Percentiles rank a stretch among this genome's conserved stretches.
These are phyloP conservation scores for Heliconius cydno DNA, from an alignment of 2,888 invertebrate genomes.

Conservation along the genomic window DNA sequence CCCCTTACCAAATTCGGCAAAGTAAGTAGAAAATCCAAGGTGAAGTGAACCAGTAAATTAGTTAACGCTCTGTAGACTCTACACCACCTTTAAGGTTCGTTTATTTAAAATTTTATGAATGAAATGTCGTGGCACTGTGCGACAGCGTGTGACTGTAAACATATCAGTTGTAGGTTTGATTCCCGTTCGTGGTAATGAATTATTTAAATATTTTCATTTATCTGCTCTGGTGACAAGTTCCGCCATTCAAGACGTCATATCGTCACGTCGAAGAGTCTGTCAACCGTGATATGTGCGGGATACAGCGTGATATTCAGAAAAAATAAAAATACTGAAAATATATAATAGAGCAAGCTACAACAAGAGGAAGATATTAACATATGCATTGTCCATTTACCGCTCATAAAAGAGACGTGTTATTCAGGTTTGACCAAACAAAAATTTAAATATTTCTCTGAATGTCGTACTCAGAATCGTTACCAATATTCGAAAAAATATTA, in stretches of 20 bases:
- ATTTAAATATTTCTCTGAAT: neutral
- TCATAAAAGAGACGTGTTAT: neutral
- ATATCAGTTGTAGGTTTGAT: neutral
- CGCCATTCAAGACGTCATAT: neutral
- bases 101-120: neutral
- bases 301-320: neutral
- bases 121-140: neutral
- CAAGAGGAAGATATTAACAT: no score
- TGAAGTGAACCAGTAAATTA: conserved; percentile 34
- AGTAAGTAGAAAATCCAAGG: conserved; percentile 32
- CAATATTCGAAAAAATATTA: no score
- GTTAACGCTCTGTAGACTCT: conserved; percentile 28
- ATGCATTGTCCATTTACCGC: neutral
- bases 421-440: neutral
- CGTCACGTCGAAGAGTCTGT: neutral
- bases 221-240: no score
- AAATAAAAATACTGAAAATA: no score
- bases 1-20: conserved; percentile 20
- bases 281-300: neutral
- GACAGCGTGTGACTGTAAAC: neutral
- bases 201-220: no score
- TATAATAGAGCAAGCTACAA: no score
- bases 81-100: neutral
- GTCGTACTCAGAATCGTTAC: no score
- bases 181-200: neutral